Evolutionary conservation across 2,888 invertebrate species (phyloP).

Genomic region (Synergus gifuensis): DNA sequence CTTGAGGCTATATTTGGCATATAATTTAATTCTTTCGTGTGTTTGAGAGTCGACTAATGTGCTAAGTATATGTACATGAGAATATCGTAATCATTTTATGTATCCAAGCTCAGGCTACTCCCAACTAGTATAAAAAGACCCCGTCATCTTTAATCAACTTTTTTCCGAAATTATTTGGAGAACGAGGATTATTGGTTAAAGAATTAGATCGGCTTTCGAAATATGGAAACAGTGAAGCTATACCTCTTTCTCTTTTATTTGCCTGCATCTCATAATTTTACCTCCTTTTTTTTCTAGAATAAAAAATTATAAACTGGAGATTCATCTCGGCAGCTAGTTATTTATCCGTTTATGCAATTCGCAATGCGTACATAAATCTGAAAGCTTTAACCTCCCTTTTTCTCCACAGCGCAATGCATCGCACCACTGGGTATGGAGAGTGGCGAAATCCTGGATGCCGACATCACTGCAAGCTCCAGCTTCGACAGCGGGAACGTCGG

Average conservation of each 20-base stretch:
- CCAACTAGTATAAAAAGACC: too few relatives aligned
- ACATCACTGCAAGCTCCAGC: constrained; percentile 83
- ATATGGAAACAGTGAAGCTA: constrained; percentile 57
- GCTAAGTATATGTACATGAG: too few relatives aligned
- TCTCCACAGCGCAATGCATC: constrained; percentile 80
- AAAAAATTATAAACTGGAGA: constrained; percentile 50
- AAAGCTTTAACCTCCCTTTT: constrained; percentile 56
- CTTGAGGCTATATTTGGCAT: neutral
- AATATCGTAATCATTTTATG: too few relatives aligned
- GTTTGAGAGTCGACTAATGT: constrained; percentile 42
- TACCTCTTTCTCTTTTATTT: constrained; percentile 37
- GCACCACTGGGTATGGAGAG: constrained; percentile 84
- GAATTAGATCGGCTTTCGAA: constrained; percentile 67
- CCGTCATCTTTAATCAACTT: too few relatives aligned
- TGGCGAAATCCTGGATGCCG: constrained; percentile 81
- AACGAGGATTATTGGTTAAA: constrained; percentile 52
- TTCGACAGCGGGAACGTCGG: constrained; percentile 84
- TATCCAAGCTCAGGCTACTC: too few relatives aligned
- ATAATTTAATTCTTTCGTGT: constrained; percentile 25
- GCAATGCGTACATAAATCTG: constrained; percentile 64
- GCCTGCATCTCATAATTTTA: constrained; percentile 42
- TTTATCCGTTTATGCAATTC: constrained; percentile 72
- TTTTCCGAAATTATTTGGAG: too few relatives aligned
- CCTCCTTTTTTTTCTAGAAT: constrained; percentile 46
- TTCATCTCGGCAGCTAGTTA: constrained; percentile 71